These are phyloP conservation scores for Merops nubicus DNA, from an alignment of 2,113 vertebrate species.

Conservation along the genomic window DNA sequence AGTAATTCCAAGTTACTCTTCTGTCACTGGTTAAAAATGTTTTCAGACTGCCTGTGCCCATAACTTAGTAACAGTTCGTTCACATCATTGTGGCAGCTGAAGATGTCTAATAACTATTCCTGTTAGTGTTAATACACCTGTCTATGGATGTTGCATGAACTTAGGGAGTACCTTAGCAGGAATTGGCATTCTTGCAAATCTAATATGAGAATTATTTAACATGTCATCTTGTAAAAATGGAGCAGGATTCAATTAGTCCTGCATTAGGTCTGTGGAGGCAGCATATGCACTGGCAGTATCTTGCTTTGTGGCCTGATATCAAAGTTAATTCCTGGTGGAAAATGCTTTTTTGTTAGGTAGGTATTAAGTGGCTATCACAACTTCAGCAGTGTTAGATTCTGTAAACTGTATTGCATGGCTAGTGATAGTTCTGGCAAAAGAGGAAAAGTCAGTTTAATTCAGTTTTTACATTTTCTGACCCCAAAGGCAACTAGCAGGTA, in stretches of 20 bases:
- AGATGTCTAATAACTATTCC: not conserved
- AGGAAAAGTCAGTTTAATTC: not conserved
- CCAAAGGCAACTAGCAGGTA: not conserved
- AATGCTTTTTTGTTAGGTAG: not conserved
- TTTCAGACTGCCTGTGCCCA: not conserved
- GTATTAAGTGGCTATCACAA: not conserved
- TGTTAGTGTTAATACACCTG: not conserved
- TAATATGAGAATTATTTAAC: not conserved
- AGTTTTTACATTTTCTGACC: not conserved
- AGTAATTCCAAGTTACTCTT: not conserved
- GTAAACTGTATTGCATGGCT: not conserved
- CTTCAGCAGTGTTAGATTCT: not conserved
- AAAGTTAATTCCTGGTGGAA: not conserved
- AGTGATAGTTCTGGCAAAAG: not conserved
- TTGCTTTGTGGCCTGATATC: not conserved
- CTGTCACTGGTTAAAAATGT: not conserved
- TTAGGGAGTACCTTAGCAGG: not conserved
- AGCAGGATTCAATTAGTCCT: not conserved
- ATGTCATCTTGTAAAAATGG: not conserved
- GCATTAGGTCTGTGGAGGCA: not conserved
- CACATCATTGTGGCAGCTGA: not conserved
- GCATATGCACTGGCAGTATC: accelerated
- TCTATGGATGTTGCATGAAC: not conserved
- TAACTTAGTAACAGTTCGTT: not conserved
- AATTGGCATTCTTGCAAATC: not conserved